Evolutionary conservation across 1,140 invertebrate genomes (phyloP).

Genomic region (Cephus cinctus): DNA sequence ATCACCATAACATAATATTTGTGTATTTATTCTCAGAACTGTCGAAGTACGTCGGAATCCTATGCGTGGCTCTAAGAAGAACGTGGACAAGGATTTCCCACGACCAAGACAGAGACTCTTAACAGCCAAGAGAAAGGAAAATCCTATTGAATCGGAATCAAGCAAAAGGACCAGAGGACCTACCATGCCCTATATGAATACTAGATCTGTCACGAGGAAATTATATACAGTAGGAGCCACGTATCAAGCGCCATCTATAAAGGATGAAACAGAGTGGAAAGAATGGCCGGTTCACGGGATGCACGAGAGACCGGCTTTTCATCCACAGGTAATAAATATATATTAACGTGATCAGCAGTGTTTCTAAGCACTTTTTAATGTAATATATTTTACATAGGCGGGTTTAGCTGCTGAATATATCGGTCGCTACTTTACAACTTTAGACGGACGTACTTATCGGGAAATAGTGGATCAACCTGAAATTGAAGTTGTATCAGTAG

Average conservation of each 20-base stretch:
- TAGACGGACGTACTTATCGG: slow-evolving; percentile 28
- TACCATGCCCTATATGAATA: slow-evolving; percentile 41
- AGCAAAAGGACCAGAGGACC: slow-evolving; percentile 24
- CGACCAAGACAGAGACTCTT: slow-evolving; percentile 31
- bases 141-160: slow-evolving; percentile 4
- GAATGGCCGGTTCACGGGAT: slow-evolving; percentile 48
- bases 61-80: slow-evolving; percentile 23
- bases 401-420: slow-evolving; percentile 38
- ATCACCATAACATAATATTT: too few relatives aligned
- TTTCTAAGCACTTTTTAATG: neutral
- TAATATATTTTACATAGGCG: slow-evolving; percentile 16
- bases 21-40: slow-evolving; percentile 16
- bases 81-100: slow-evolving; percentile 21
- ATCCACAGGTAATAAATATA: slow-evolving; percentile 32
- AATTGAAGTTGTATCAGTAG: slow-evolving; percentile 30
- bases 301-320: slow-evolving; percentile 48
- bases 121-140: slow-evolving; percentile 22
- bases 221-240: slow-evolving; percentile 43
- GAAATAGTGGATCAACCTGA: slow-evolving; percentile 27
- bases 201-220: slow-evolving; percentile 43
- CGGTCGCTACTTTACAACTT: slow-evolving; percentile 31
- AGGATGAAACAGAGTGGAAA: slow-evolving; percentile 33
- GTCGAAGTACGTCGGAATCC: slow-evolving; percentile 31
- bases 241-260: slow-evolving; percentile 36
- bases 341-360: neutral